phyloP scores from a whole-genome alignment of 2,797 vertebrate genomes.

The Rhadinocentrus ornatus region DNA sequence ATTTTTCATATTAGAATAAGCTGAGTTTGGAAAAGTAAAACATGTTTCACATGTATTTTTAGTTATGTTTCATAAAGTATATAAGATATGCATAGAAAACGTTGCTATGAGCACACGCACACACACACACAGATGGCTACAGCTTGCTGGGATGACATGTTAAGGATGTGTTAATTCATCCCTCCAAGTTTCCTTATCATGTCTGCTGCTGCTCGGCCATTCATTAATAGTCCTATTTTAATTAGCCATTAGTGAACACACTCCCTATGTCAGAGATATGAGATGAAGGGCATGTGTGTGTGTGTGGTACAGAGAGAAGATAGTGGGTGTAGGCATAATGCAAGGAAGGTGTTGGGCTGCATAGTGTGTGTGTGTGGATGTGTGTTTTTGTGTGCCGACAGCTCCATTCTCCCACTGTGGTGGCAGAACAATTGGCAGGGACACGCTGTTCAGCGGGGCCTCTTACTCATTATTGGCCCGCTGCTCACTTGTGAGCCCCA shows the following conservation, averaged over 20 bases:
- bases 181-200: conserved; percentile 78
- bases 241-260: conserved; percentile 86
- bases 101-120: conserved; percentile 17
- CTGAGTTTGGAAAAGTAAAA: not conserved
- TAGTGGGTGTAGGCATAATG: conserved; percentile 34
- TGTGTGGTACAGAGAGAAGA: conserved; percentile 13
- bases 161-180: conserved; percentile 76
- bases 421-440: conserved; percentile 76
- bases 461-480: conserved; percentile 78
- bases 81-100: conserved; percentile 6
- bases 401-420: conserved; percentile 74
- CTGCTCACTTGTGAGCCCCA: conserved; percentile 78
- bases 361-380: conserved; percentile 19
- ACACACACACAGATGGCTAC: conserved; percentile 11
- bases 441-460: conserved; percentile 72
- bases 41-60: not conserved
- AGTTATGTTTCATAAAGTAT: conserved; percentile 1
- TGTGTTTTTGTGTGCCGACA: conserved; percentile 55
- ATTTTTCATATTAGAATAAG: too few species aligned
- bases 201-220: conserved; percentile 72
- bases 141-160: conserved; percentile 63
- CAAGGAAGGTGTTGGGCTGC: conserved; percentile 39
- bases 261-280: conserved; percentile 82
- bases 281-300: conserved; percentile 49
- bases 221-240: conserved; percentile 85